Evolutionary conservation across 2,888 invertebrate species (phyloP).

Genomic region (Carpatolechia fugitivella): DNA sequence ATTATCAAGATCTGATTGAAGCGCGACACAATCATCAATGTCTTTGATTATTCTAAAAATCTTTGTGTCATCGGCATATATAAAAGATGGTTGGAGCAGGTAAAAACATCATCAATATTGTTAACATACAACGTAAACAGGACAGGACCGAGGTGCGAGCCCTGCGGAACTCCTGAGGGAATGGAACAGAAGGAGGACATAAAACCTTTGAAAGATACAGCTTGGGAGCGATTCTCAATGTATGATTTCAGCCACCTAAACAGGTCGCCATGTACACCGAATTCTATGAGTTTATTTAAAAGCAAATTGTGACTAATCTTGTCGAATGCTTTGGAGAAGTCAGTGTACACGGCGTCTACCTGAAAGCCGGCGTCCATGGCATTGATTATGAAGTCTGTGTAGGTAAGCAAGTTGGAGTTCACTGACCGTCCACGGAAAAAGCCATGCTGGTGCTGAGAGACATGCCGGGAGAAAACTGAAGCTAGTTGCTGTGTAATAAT

Average conservation of each 20-base stretch:
- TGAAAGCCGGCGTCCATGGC: no score
- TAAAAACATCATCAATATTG: not conserved
- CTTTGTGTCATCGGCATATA: conserved; percentile 16
- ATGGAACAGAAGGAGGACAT: not conserved
- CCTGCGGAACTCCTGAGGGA: conserved; percentile 7
- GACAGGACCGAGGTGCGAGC: not conserved
- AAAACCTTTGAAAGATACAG: not conserved
- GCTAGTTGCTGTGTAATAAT: no score
- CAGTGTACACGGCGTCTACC: no score
- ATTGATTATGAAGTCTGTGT: no score
- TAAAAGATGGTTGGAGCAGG: not conserved
- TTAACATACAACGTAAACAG: not conserved
- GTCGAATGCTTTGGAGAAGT: conserved; percentile 18
- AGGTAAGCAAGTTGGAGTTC: no score
- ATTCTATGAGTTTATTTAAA: not conserved
- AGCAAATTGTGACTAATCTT: conserved; percentile 12
- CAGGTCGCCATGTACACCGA: not conserved
- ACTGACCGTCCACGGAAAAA: no score
- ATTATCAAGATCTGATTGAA: conserved; percentile 5
- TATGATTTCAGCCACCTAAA: not conserved
- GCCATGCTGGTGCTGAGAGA: no score
- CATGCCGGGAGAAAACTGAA: no score
- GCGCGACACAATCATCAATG: not conserved
- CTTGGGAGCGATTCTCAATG: not conserved
- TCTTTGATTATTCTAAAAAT: no score